phyloP scores from a whole-genome alignment of 2,113 vertebrate species.

The Cyphomyrus discorhynchus region DNA sequence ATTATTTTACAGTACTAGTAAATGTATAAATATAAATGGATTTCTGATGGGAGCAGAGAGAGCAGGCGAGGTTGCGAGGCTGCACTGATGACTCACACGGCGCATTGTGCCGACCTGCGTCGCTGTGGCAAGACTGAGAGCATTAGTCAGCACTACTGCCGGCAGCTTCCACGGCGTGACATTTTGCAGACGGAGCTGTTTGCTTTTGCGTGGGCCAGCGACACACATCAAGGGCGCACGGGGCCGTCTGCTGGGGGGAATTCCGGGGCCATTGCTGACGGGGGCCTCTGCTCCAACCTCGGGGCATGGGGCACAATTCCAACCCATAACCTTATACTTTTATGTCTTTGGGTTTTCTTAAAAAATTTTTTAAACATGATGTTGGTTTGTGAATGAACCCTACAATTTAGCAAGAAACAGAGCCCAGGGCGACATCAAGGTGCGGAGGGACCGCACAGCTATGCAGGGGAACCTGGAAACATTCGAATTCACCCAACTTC shows the following conservation, averaged over 20 bases:
- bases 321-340: not conserved
- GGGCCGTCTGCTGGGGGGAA: not conserved
- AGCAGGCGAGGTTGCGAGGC: not conserved
- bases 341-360: not conserved
- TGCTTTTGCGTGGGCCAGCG: not conserved
- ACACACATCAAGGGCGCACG: not conserved
- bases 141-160: not conserved
- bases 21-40: not conserved
- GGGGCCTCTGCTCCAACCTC: not conserved
- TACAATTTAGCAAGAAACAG: not conserved
- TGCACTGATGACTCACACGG: not conserved
- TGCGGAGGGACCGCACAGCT: not conserved
- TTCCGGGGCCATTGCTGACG: not conserved
- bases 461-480: not conserved
- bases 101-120: not conserved
- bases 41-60: not conserved
- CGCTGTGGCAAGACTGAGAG: not conserved
- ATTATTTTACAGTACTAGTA: not conserved
- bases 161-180: not conserved
- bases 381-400: constrained; percentile 7
- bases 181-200: not conserved
- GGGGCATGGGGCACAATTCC: not conserved
- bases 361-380: not conserved
- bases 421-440: not conserved
- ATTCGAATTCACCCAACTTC: not conserved